Evolutionary conservation across 2,888 invertebrate genomes (phyloP), one percentile per base, ranked within the genome.

Genomic region (Heliconius cydno): DNA sequence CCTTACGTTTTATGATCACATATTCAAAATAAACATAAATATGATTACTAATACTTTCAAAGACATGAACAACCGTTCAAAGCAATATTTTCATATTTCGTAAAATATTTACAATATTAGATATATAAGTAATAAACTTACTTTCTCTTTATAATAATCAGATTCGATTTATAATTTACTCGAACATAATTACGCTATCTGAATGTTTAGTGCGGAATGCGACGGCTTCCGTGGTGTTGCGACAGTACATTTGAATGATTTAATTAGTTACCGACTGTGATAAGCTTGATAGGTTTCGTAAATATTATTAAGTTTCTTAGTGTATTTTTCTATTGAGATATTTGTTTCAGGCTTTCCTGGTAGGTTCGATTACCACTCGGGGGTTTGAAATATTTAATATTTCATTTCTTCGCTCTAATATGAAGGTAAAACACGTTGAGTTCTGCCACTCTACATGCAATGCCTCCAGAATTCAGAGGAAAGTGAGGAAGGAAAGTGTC

Each of bases 141-240:
- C 81, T 81, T 81, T 81, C 81, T 73, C 81, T 74, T 77, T 66
- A 41, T 66, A 76, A 78, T 76, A 79, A 79, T 81, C 72, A 74
- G 57, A 79, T 80, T 82, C 73, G 79, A 79, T 81, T 77, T 82
- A 80, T 71, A 81, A 80, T 83, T 81, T 78, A 65, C 80, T 68
- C 65, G 76, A 79, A 79, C 81, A 80, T 79, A 76, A 81, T 83
- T 83, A 82, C 81, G 65, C 60, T 34, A 81, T 70, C 77, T 70
- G 75, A 79, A 79, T 79, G 79, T 80, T 80, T 79, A 79, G 63
- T 25, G 66, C 28, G 82, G 81, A 84, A 82, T 82, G 79, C 71
- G 76, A 78, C 72, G 38, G 81, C 83, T 84, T 84, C 83, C 84
- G 82, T 65, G 81, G 75, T 78, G 60, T 84, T 84, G 84, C 84